Evolutionary conservation across 2,888 invertebrate species (phyloP).

Genomic region (Aphidoletes aphidimyza): DNA sequence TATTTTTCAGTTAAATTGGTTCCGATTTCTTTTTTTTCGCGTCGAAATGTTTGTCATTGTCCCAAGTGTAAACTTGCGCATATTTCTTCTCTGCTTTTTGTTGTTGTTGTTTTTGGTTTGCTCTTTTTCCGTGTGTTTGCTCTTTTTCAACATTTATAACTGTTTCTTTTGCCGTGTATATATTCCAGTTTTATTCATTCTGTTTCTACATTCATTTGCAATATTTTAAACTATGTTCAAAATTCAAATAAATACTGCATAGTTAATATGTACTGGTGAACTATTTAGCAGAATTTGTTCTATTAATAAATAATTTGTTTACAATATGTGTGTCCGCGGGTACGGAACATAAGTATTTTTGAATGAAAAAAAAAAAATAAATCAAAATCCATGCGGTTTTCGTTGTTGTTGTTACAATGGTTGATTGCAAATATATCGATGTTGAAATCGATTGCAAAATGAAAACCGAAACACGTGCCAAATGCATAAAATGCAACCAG

Average conservation of each 20-base stretch:
- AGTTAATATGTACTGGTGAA: background rate
- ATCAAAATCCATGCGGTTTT: too few species aligned
- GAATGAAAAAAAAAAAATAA: background rate
- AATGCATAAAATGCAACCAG: slow-evolving; percentile 36
- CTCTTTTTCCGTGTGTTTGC: background rate
- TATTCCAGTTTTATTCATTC: background rate
- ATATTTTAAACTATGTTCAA: slow-evolving; percentile 30
- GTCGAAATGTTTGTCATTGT: background rate
- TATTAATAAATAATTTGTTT: background rate
- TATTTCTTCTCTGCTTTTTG: background rate
- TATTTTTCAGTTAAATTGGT: background rate
- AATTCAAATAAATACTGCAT: slow-evolving; percentile 32
- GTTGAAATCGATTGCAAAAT: background rate
- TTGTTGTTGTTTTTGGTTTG: background rate
- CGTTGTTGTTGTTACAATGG: too few species aligned
- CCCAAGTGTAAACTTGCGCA: slow-evolving; percentile 22
- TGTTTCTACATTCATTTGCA: background rate
- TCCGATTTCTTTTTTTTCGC: background rate
- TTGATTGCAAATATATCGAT: too few species aligned
- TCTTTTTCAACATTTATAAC: background rate
- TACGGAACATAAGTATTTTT: slow-evolving; percentile 37
- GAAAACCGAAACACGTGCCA: background rate
- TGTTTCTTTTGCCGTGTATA: too few species aligned
- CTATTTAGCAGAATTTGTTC: slow-evolving; percentile 4
- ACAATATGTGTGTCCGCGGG: background rate